Conservation (phyloP, 2,888 invertebrate genomes). For the Octodonta nipae region DNA sequence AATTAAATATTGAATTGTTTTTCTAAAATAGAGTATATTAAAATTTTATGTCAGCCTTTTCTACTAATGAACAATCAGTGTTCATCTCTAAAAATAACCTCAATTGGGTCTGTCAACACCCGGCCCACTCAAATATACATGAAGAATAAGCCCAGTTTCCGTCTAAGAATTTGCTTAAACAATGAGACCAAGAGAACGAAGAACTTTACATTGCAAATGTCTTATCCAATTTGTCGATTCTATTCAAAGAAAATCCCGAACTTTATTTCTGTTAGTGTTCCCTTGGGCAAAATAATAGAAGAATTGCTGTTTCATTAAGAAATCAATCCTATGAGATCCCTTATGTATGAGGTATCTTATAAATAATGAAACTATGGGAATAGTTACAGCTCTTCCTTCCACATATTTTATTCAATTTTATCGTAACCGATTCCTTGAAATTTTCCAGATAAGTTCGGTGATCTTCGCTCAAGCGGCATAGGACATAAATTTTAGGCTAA, state of each 20-base stretch:
- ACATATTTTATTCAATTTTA: slow-evolving; percentile 2
- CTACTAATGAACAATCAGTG: too few relatives aligned
- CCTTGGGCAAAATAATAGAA: neutral
- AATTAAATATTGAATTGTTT: too few relatives aligned
- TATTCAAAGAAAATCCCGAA: neutral
- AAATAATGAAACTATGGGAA: slow-evolving; percentile 1
- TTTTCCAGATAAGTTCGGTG: slow-evolving; percentile 1
- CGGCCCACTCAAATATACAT: too few relatives aligned
- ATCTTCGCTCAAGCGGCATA: neutral
- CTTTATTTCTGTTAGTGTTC: slow-evolving; percentile 1
- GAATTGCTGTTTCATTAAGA: slow-evolving; percentile 2
- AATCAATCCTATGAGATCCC: slow-evolving; percentile 1
- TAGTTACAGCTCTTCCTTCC: neutral
- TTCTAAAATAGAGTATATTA: too few relatives aligned
- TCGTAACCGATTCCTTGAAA: neutral
- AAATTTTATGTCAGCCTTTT: too few relatives aligned
- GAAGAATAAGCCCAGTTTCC: too few relatives aligned
- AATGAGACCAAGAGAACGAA: too few relatives aligned
- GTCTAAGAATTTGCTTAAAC: too few relatives aligned
- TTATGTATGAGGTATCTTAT: neutral
- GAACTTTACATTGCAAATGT: neutral
- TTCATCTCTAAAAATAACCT: too few relatives aligned
- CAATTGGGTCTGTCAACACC: too few relatives aligned
- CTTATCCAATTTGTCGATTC: neutral
- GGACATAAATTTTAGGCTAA: neutral